A percentile compares a stretch with the other conserved stretches of the same genome.
These are phyloP conservation scores for Caenorhabditis remanei DNA, from an alignment of 1,140 invertebrate species.

Conservation along the genomic window DNA sequence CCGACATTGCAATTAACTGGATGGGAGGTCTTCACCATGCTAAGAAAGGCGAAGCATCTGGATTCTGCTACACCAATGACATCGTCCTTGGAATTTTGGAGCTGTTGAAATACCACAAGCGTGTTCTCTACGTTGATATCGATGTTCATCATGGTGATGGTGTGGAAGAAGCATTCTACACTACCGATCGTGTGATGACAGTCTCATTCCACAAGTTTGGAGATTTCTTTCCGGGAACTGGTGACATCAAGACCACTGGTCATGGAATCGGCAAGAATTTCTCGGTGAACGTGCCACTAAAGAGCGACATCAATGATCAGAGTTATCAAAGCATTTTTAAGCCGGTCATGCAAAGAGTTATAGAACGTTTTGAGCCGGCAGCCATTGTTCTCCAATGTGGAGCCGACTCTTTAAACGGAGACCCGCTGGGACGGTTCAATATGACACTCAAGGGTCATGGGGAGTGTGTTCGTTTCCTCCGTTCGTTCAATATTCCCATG, in stretches of 20 bases:
- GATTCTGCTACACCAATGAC: conserved; percentile 96
- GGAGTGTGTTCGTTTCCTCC: conserved; percentile 95
- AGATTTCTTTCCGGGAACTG: conserved; percentile 91
- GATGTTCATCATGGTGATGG: conserved; percentile 92
- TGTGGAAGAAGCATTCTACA: conserved; percentile 91
- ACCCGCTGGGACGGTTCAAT: conserved; percentile 89
- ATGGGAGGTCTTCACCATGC: conserved; percentile 95
- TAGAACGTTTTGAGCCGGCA: conserved; percentile 95
- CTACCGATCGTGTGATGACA: conserved; percentile 90
- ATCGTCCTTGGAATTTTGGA: conserved; percentile 94
- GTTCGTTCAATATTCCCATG: conserved; percentile 90
- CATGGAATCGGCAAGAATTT: conserved; percentile 80
- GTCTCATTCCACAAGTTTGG: conserved; percentile 92
- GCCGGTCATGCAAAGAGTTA: conserved; percentile 87
- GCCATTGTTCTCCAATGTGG: conserved; percentile 95
- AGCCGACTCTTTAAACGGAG: conserved; percentile 94
- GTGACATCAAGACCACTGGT: conserved; percentile 83
- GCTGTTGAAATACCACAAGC: conserved; percentile 82
- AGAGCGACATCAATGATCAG: conserved; percentile 80
- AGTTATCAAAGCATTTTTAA: conserved; percentile 87
- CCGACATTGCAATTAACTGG: conserved; percentile 98
- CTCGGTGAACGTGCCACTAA: conserved; percentile 80
- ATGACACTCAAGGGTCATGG: conserved; percentile 84
- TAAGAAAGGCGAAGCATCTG: conserved; percentile 93
- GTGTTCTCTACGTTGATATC: conserved; percentile 91